phyloP scores from a whole-genome alignment of 2,113 vertebrate species.

The Microcebus murinus region DNA sequence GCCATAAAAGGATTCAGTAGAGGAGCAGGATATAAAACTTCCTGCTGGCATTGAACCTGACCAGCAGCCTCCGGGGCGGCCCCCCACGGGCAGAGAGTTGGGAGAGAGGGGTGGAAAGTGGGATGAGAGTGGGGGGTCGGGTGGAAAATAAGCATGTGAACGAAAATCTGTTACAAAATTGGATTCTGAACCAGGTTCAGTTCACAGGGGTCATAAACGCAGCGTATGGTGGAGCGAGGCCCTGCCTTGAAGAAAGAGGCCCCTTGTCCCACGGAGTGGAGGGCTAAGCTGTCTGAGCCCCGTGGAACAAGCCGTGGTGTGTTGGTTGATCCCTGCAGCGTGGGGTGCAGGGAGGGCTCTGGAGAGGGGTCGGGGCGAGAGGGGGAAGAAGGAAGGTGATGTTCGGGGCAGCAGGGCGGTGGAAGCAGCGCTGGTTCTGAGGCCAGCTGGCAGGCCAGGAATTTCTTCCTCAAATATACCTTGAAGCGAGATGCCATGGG shows the following conservation, averaged over 20 bases:
- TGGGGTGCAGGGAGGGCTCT: not conserved
- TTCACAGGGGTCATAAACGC: not conserved
- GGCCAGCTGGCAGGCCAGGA: constrained; percentile 22
- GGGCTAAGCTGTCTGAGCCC: constrained; percentile 61
- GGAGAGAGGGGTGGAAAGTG: not conserved
- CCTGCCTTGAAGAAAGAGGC: constrained; percentile 58
- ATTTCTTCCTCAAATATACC: not conserved
- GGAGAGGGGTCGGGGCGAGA: not conserved
- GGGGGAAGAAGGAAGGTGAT: not conserved
- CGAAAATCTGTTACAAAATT: not conserved
- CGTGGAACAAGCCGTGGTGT: not conserved
- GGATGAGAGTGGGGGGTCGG: not conserved
- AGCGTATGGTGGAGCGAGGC: not conserved
- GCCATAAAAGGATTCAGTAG: not conserved
- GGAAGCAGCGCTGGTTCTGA: not conserved
- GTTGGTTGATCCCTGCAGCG: not conserved
- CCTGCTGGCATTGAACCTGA: not conserved
- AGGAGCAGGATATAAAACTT: too few relatives aligned
- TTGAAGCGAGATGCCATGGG: not conserved
- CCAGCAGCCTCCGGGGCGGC: not conserved
- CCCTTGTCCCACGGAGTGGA: constrained; percentile 37
- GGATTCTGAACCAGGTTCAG: constrained; percentile 6
- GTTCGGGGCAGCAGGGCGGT: not conserved
- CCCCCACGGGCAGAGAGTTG: not conserved
- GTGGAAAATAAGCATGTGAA: constrained; percentile 45